Conservation (phyloP, 2,113 vertebrate genomes). For the Scalopus aquaticus region DNA sequence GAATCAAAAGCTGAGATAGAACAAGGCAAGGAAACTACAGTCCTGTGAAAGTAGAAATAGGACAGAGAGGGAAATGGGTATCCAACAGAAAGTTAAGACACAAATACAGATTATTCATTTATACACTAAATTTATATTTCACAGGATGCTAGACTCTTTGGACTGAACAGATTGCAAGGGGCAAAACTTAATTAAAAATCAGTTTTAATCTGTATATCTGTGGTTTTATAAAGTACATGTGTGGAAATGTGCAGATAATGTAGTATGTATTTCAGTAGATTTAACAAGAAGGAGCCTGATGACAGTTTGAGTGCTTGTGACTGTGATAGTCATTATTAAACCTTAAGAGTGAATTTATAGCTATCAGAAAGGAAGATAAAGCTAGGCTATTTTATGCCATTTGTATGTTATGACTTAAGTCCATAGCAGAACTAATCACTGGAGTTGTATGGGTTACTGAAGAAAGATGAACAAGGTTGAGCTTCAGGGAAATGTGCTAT, state of each 20-base stretch:
- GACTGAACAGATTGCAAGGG: not conserved
- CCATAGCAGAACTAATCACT: slow-evolving; percentile 18
- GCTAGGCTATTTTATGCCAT: not conserved
- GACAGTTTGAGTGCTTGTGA: not conserved
- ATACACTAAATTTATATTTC: not conserved
- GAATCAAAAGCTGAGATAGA: not conserved
- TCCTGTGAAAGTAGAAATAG: not conserved
- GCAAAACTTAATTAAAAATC: not conserved
- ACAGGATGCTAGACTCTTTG: not conserved
- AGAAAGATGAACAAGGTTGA: not conserved
- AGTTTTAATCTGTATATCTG: not conserved
- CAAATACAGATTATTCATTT: not conserved
- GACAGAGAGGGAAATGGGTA: not conserved
- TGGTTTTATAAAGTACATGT: not conserved
- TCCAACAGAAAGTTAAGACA: not conserved
- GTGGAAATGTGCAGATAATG: not conserved
- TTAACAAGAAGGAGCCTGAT: not conserved
- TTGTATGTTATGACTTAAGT: slow-evolving; percentile 17
- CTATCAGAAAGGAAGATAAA: slow-evolving; percentile 14
- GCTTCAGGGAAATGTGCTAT: slow-evolving; percentile 2
- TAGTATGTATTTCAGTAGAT: slow-evolving; percentile 20
- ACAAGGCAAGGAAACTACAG: not conserved
- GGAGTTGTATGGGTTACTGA: not conserved
- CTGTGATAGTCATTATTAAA: slow-evolving; percentile 10
- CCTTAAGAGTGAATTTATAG: slow-evolving; percentile 17